Percentiles rank a stretch among this genome's conserved stretches.
phyloP scores from a whole-genome alignment of 2,113 vertebrate genomes.

The Nothocercus nigrocapillus region DNA sequence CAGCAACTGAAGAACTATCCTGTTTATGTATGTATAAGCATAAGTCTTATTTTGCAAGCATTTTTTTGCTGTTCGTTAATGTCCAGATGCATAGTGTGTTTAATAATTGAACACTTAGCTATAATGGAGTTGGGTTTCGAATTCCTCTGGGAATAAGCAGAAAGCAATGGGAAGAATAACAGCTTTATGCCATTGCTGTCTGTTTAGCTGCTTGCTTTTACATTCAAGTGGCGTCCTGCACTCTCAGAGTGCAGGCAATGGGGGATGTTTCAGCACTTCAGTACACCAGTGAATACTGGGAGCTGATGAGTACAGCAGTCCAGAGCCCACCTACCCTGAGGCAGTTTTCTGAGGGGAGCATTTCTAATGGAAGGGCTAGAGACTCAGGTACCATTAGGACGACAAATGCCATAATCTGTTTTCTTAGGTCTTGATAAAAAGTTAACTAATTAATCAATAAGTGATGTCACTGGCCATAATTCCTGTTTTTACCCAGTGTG shows the following conservation, averaged over 20 bases:
- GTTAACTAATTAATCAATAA: neutral
- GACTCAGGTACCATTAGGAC: neutral
- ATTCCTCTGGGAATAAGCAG: constrained; percentile 41
- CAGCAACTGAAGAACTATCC: neutral
- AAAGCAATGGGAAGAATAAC: constrained; percentile 33
- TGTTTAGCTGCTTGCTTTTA: constrained; percentile 38
- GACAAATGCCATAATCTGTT: neutral
- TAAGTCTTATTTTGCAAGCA: constrained; percentile 41
- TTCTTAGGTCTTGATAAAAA: neutral
- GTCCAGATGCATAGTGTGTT: neutral
- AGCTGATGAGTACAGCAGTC: neutral
- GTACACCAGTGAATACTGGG: neutral
- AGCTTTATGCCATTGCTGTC: constrained; percentile 44
- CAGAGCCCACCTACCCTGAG: neutral
- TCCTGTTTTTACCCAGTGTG: neutral
- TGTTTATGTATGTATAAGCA: neutral
- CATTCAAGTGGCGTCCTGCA: neutral
- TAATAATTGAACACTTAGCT: constrained; percentile 72
- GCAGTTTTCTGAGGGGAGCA: neutral
- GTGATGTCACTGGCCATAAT: neutral
- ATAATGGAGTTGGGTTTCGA: constrained; percentile 53
- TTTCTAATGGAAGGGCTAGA: neutral
- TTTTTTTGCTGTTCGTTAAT: constrained; percentile 55
- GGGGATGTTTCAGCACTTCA: neutral
- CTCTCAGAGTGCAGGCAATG: constrained; percentile 29